Evolutionary conservation across 2,113 vertebrate genomes (phyloP), one percentile per base, ranked within the genome.

Genomic region (Otocyon megalotis): DNA sequence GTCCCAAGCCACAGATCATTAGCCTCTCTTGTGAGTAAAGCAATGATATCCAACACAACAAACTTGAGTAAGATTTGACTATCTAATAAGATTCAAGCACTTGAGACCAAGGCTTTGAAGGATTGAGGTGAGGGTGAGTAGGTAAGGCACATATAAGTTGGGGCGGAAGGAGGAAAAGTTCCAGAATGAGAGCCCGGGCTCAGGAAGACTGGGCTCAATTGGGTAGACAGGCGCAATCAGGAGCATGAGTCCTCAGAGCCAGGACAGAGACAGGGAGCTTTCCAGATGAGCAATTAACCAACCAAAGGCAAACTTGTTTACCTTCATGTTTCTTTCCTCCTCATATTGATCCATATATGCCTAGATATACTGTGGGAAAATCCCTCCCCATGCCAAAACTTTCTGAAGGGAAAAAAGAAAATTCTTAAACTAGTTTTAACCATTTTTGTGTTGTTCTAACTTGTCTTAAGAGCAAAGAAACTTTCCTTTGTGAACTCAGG

Each of bases 391-490:
- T 50, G 58, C 35, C 37, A 89, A 80, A 95, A 93, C 19, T 93
- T 86, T 92, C 72, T 53, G 28, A 50, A 37, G 15, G 30, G 4
- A 15, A 60, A 72, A 67, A 26, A 54, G 80, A 48, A 72, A 56
- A 13, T 30, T 96, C 58, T 37, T 71, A 14, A 96, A 88, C 65
- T 89, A 54, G 65, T 85, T 97, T 79, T 74, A 93, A 96, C 48
- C 54, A 93, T 60, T 93, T 97, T 71, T 53, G 17, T 67, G 9
- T 91, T 94, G n/a, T 86, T 96, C 93, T 97, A 94, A 93, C 81
- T 97, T 89, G 65, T 82, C 92, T 97, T 82, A 35, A 77, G 53
- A 90, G 65, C 54, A 28, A 67, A 88, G 90, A 95, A 93, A 86
- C 81, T 94, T 93, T 82, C 63, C 74, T 95, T 87, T 96, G 86